Base-by-base conservation (phyloP, 2,888 invertebrate species). In the Macrosoma leucophasiata region DNA sequence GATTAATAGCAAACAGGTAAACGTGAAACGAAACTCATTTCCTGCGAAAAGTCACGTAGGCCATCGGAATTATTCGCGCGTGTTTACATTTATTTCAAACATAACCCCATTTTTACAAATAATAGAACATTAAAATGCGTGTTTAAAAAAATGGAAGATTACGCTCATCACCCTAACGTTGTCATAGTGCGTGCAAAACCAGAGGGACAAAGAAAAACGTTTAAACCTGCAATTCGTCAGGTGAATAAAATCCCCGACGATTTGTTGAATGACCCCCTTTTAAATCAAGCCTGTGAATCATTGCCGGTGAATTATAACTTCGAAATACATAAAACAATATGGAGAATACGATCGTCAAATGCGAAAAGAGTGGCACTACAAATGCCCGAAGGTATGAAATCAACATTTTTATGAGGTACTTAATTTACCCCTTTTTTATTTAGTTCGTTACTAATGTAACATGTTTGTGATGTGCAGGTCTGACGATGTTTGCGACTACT, bases 291-390 rank as follows among this genome's bases (percentile, higher is more conserved):
- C 1, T 89, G 93, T 39, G 86, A 89, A 55, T 82, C 86, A 20
- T 84, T 99, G 30, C 99, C 99, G 2, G 74, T 88, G 17, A 99
- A 99, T 81, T 99, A 99, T 64, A 98, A 97, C 69, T 99, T 99
- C 72, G 99, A 99, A 88, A 89, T 99, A 48, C 94, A 94, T 39
- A 99, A 99, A 73, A 98, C 98, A 0, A 91, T 99, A 69, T 98
- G 98, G 98, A 90, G 96, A 62, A 95, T 98, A 57, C 86, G 90
- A 48, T 91, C 94, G 60, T 76, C 90, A n/a, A 88, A 89, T 49
- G 91, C 95, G 0, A 94, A 93, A 70, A 88, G 93, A 55, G 97
- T 99, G 1, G 98, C 96, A 1, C 77, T 99, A 9, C 99, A 99
- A 78, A 90, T 99, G 88, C 99, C 99, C 0, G 99, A 99, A 87